Percentiles rank a stretch among this genome's conserved stretches.
phyloP scores from a whole-genome alignment of 2,113 vertebrate species.

The Pongo pygmaeus region DNA sequence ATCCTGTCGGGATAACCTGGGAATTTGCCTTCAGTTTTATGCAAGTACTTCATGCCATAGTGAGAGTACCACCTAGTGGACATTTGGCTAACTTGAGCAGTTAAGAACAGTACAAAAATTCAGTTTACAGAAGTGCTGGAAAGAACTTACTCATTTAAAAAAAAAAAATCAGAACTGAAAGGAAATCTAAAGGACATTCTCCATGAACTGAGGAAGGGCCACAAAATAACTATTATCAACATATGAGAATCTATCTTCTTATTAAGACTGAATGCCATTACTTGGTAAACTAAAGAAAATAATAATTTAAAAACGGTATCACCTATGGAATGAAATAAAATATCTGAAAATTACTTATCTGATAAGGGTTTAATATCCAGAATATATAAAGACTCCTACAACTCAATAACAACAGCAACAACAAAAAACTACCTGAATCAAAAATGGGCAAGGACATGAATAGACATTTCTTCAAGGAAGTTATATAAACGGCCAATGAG shows the following conservation, averaged over 20 bases:
- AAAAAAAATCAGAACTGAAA: background rate
- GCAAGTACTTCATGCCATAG: background rate
- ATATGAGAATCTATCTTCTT: background rate
- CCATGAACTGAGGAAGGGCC: background rate
- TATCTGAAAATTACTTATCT: background rate
- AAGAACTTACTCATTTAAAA: slow-evolving; percentile 5
- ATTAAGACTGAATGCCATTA: background rate
- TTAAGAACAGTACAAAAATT: background rate
- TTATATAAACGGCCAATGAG: background rate
- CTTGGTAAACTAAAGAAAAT: background rate
- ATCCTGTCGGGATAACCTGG: background rate
- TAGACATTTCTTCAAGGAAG: background rate
- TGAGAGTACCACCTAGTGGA: slow-evolving; percentile 73
- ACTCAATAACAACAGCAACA: background rate
- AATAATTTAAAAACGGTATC: background rate
- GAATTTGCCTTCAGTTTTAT: slow-evolving; percentile 31
- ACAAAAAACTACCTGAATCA: background rate
- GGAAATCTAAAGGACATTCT: background rate
- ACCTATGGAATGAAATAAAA: background rate
- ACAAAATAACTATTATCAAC: background rate
- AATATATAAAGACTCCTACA: background rate
- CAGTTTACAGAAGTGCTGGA: background rate
- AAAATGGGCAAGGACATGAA: background rate
- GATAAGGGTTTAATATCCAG: background rate
- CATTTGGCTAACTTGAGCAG: background rate